phyloP scores from a whole-genome alignment of 2,797 vertebrate genomes.

The Sebastes hubbsi region DNA sequence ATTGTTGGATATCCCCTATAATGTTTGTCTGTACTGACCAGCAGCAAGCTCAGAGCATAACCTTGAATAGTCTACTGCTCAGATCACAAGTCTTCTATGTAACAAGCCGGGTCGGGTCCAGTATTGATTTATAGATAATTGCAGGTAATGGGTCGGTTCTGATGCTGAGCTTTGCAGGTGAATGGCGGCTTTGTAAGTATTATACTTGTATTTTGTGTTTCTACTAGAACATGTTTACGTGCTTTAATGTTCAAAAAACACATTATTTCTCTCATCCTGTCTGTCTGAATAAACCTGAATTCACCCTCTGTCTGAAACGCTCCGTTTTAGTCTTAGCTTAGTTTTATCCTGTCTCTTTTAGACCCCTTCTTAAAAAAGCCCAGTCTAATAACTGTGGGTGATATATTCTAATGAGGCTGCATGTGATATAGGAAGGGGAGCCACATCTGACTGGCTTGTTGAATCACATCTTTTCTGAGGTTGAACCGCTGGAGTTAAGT shows the following conservation, averaged over 20 bases:
- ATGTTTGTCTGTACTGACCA: neutral
- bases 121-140: neutral
- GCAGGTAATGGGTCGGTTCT: neutral
- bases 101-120: neutral
- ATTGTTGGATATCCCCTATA: neutral
- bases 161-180: too few relatives aligned
- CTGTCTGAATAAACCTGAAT: too few relatives aligned
- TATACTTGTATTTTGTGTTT: neutral
- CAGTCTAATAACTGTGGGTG: too few relatives aligned
- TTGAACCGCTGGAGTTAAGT: neutral
- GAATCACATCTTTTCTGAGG: neutral
- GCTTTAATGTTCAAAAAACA: too few relatives aligned
- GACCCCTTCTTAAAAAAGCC: too few relatives aligned
- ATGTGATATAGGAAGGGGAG: neutral
- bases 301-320: too few relatives aligned
- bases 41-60: neutral
- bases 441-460: neutral
- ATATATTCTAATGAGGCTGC: too few relatives aligned
- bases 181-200: neutral
- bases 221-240: too few relatives aligned
- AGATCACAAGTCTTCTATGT: neutral
- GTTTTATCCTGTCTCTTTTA: too few relatives aligned
- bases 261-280: too few relatives aligned
- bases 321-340: too few relatives aligned
- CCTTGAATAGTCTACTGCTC: neutral